Evolutionary conservation across 2,113 vertebrate genomes (phyloP), one percentile per base, ranked within the genome.

Genomic region (Trachemys scripta): DNA sequence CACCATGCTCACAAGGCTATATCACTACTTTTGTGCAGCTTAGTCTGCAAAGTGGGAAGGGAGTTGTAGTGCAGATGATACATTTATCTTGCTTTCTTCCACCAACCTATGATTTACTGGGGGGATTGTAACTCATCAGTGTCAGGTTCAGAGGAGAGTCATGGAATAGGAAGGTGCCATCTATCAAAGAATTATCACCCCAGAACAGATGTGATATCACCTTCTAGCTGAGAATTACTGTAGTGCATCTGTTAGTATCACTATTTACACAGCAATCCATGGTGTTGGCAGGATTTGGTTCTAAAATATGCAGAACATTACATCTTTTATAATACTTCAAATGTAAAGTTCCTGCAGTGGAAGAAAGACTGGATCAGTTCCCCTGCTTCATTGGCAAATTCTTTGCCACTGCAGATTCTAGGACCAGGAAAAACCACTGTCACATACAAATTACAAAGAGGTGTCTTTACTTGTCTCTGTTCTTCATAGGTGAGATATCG

Each of bases 211-310:
- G 0, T 65, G 13, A 87, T 93, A 85, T 92, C 42, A 35, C 5
- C 65, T 90, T 83, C 25, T 6, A 35, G 65, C 84, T 87, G 57
- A 80, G 83, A 72, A 96, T 75, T 75, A 87, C 45, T 16, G 47
- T 51, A 50, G 85, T 47, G 38, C 35, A 57, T 19, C 54, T 29
- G 47, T 69, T 47, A 88, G 29, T 49, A 80, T 91, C 4, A 1
- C 27, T 91, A 8, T 72, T 88, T 87, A 62, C 62, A 5, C 27
- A 69, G 42, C 53, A 88, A 87, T 85, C 31, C 51, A 85, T 92
- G 85, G 51, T 89, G 93, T 90, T 81, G 54, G 47, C 85, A 93
- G 25, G 78, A 57, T 92, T 93, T 86, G 6, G 13, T 95, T 91
- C 51, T 90, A 45, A 38, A 62, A 69, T 25, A 4, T 19, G 8